Evolutionary conservation across 2,113 vertebrate genomes (phyloP).

Genomic region (Actinemys pallida): DNA sequence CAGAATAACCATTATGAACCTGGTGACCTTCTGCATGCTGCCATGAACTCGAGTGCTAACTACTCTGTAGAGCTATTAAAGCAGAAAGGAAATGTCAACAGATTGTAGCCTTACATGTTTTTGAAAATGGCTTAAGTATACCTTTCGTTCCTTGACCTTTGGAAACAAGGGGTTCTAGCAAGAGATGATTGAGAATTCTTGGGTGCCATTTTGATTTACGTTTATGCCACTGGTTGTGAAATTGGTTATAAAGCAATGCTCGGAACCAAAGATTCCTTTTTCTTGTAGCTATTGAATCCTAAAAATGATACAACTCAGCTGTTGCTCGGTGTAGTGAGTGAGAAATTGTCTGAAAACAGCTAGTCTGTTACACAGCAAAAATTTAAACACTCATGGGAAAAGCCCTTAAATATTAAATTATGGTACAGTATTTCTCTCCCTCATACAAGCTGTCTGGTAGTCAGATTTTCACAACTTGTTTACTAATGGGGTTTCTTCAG

Average conservation of each 20-base stretch:
- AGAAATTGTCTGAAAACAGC: constrained; percentile 9
- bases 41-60: background rate
- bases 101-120: background rate
- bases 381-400: background rate
- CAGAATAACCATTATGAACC: background rate
- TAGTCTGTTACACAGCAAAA: background rate
- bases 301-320: background rate
- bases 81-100: background rate
- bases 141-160: background rate
- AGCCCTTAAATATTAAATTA: background rate
- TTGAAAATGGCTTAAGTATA: accelerated
- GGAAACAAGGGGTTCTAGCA: background rate
- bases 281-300: background rate
- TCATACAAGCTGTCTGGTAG: background rate
- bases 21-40: background rate
- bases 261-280: background rate
- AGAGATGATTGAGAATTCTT: background rate
- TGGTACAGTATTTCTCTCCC: background rate
- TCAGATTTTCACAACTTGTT: background rate
- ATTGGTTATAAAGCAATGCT: background rate
- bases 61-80: background rate
- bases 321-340: background rate
- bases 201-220: background rate
- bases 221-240: background rate
- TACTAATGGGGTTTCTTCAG: background rate